Evolutionary conservation across 92 coral and sea anemone genomes (phyloP).

Genomic region (Micromussa lordhowensis): DNA sequence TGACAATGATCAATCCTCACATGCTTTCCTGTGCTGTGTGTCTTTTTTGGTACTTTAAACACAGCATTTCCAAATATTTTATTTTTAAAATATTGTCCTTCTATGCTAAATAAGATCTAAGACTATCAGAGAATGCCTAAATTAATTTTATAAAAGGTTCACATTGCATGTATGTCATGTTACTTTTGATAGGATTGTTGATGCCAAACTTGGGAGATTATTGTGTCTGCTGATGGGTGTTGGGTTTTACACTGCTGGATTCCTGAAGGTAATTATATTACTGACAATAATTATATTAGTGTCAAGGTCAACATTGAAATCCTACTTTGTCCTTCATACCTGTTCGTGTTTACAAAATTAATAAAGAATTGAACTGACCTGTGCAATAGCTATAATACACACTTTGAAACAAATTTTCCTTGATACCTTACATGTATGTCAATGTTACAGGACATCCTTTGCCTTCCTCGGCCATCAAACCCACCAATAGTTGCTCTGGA

Average conservation of each 20-base stretch:
- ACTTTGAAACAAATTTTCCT: not conserved
- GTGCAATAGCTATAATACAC: too few species aligned
- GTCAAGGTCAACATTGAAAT: not conserved
- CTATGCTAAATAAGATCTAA: too few species aligned
- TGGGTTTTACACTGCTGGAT: slow-evolving; percentile 91
- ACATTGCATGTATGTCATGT: not conserved
- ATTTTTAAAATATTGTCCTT: too few species aligned
- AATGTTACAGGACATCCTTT: slow-evolving; percentile 75
- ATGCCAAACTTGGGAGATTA: slow-evolving; percentile 95
- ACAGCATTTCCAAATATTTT: not conserved
- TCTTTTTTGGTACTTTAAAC: not conserved
- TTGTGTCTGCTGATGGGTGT: slow-evolving; percentile 93
- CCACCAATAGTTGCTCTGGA: slow-evolving; percentile 97
- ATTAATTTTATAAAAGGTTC: not conserved
- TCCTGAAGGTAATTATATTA: slow-evolving; percentile 73
- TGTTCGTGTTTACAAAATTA: too few species aligned
- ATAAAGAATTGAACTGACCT: too few species aligned
- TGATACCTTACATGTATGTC: not conserved
- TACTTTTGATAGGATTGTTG: slow-evolving; percentile 81
- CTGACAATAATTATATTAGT: too few species aligned
- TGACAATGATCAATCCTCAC: not conserved
- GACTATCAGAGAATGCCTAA: too few species aligned
- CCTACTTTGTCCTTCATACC: not conserved
- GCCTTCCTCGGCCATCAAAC: slow-evolving; percentile 95
- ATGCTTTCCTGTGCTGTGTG: not conserved